Conservation (phyloP, 2,888 invertebrate genomes). For the Seira musarum region DNA sequence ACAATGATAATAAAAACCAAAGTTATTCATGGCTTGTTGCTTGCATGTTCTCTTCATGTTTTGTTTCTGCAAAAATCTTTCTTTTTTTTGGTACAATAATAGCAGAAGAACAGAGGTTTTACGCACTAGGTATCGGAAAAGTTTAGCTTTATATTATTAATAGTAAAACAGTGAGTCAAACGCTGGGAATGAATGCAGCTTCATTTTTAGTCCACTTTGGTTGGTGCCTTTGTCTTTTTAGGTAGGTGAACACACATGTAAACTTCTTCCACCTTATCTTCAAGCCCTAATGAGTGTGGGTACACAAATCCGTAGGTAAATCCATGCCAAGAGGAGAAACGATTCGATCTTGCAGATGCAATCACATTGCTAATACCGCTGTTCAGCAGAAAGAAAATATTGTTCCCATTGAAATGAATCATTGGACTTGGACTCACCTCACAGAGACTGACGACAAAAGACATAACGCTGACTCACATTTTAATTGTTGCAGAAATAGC, state of each 20-base stretch:
- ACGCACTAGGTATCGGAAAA: background rate
- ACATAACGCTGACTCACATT: slow-evolving; percentile 20
- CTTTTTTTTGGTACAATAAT: too few relatives aligned
- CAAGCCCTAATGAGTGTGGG: background rate
- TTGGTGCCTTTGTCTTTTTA: background rate
- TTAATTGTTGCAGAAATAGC: slow-evolving; percentile 1
- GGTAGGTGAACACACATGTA: background rate
- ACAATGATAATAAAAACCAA: background rate
- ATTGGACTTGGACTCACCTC: slow-evolving; percentile 32
- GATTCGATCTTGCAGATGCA: background rate
- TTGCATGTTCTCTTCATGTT: slow-evolving; percentile 6
- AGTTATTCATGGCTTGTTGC: slow-evolving; percentile 42
- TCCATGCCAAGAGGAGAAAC: background rate
- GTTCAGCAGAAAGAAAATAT: slow-evolving; percentile 25
- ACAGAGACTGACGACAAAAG: background rate
- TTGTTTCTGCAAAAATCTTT: background rate
- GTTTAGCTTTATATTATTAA: background rate
- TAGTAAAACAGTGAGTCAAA: background rate
- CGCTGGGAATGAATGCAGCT: background rate
- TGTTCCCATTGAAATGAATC: slow-evolving; percentile 19
- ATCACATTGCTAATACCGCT: too few relatives aligned
- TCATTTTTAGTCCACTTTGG: background rate
- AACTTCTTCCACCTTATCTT: background rate
- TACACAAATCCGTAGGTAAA: background rate
- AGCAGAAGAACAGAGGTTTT: background rate